Evolutionary conservation across 2,113 vertebrate genomes (phyloP).

Genomic region (human (Homo sapiens)): GRCh38 chr3:171303001-171303500

Average conservation of each 20-base stretch:
- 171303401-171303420: neutral
- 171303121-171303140: neutral
- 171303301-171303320: neutral
- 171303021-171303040: neutral
- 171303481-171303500: neutral
- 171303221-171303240: neutral
- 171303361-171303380: neutral
- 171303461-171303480: neutral
- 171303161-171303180: neutral
- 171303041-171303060: neutral
- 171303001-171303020: neutral
- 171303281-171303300: neutral
- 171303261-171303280: neutral
- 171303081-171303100: neutral
- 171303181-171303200: neutral
- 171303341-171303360: neutral
- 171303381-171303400: neutral
- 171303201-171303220: neutral
- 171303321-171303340: neutral
- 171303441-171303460: neutral
- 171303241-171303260: neutral
- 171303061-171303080: neutral
- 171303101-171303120: neutral
- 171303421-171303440: neutral
- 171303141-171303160: neutral